A percentile compares a stretch with the other conserved stretches of the same genome.
phyloP scores from a whole-genome alignment of 2,888 invertebrate species.

The Drosophila longiperda region DNA sequence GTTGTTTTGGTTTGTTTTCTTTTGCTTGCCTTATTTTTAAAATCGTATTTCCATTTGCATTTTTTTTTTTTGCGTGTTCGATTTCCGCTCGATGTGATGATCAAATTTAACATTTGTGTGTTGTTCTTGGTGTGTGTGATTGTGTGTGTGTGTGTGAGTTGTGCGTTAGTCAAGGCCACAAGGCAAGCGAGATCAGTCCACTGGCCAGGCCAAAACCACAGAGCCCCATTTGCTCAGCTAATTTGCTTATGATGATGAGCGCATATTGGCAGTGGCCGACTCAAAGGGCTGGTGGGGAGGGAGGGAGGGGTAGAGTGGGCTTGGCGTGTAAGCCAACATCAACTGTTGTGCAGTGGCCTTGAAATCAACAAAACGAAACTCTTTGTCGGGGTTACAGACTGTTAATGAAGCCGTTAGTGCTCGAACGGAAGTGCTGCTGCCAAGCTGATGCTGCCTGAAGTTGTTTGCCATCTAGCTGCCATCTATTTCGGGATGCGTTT shows the following conservation, averaged over 20 bases:
- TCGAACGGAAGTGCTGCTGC: conserved; percentile 33
- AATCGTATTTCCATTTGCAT: conserved; percentile 13
- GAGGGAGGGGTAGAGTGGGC: too few relatives aligned
- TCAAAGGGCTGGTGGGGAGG: too few relatives aligned
- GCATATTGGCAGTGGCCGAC: not conserved
- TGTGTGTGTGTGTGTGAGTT: not conserved
- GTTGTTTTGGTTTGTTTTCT: conserved; percentile 19
- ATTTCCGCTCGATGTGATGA: conserved; percentile 48
- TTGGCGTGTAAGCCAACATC: not conserved
- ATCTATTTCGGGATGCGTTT: conserved; percentile 32
- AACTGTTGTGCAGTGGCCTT: conserved; percentile 48
- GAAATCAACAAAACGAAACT: conserved; percentile 24
- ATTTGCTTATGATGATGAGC: conserved; percentile 10
- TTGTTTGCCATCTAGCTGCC: conserved; percentile 26
- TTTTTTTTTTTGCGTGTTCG: conserved; percentile 31
- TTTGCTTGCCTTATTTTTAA: conserved; percentile 11
- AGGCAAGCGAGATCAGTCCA: not conserved
- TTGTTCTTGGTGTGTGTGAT: not conserved
- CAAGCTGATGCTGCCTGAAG: not conserved
- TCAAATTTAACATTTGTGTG: conserved; percentile 53
- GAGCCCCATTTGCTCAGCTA: not conserved
- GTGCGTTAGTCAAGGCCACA: conserved; percentile 28
- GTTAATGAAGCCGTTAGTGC: conserved; percentile 16
- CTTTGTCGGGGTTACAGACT: conserved; percentile 11
- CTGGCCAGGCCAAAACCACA: conserved; percentile 5